These are phyloP conservation scores for Sitophilus oryzae DNA, from an alignment of 1,140 invertebrate species.

Conservation along the genomic window DNA sequence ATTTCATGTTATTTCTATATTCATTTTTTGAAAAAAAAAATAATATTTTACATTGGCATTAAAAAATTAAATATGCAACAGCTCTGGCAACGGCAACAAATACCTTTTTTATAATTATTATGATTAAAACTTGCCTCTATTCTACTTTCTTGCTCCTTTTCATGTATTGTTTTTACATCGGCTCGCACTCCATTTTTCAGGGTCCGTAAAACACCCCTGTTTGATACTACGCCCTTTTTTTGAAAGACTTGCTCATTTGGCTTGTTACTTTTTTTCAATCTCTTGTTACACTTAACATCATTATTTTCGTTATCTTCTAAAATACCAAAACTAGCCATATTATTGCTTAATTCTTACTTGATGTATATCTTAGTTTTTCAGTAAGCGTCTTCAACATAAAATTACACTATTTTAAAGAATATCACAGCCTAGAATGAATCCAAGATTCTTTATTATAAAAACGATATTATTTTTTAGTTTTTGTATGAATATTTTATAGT, in stretches of 20 bases:
- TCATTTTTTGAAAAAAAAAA: too few relatives aligned
- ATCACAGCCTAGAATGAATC: too few relatives aligned
- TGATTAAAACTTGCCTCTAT: too few relatives aligned
- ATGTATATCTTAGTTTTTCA: neutral
- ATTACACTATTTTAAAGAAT: neutral
- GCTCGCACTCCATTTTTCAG: slow-evolving; percentile 19
- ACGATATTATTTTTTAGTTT: neutral
- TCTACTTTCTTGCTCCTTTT: too few relatives aligned
- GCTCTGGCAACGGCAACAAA: too few relatives aligned
- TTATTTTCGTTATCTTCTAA: slow-evolving; percentile 23
- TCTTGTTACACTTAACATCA: neutral
- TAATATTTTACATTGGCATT: too few relatives aligned
- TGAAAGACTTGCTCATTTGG: neutral
- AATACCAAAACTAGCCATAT: slow-evolving; percentile 6
- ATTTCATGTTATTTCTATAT: too few relatives aligned
- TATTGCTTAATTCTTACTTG: neutral
- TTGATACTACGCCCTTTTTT: slow-evolving; percentile 7
- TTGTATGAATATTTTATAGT: too few relatives aligned
- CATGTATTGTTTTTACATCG: too few relatives aligned
- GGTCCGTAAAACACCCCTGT: slow-evolving; percentile 19
- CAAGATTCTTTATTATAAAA: too few relatives aligned
- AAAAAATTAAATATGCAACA: too few relatives aligned
- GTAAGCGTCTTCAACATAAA: neutral
- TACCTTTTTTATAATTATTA: too few relatives aligned
- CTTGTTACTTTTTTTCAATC: slow-evolving; percentile 3